Percentiles rank a stretch among this genome's conserved stretches.
Conservation (phyloP, 2,797 vertebrate genomes). For the Petrocephalus schoutedeni region DNA sequence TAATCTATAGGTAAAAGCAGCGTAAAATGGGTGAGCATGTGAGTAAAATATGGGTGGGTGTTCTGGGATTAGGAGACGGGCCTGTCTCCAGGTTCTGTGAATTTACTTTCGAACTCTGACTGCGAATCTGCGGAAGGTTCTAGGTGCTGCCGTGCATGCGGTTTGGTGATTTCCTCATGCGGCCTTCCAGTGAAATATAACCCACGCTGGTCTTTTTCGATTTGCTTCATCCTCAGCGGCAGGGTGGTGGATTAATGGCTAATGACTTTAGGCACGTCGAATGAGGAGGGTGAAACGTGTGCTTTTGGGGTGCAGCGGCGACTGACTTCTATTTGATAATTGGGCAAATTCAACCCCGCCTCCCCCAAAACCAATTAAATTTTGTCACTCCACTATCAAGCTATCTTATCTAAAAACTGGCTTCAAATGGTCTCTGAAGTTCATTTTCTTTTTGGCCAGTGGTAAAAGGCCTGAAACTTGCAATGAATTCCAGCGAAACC, state of each 20-base stretch:
- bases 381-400: not conserved
- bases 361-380: not conserved
- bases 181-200: not conserved
- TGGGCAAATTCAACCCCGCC: not conserved
- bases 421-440: not conserved
- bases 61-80: not conserved
- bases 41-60: not conserved
- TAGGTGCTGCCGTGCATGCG: not conserved
- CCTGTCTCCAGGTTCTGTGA: not conserved
- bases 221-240: not conserved
- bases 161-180: not conserved
- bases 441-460: not conserved
- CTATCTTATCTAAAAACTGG: not conserved
- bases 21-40: not conserved
- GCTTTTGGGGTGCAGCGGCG: not conserved
- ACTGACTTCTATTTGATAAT: not conserved
- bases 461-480: not conserved
- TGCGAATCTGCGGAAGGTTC: not conserved
- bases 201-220: not conserved
- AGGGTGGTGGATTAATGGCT: not conserved
- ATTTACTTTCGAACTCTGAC: not conserved
- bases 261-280: not conserved
- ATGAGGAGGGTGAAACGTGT: not conserved
- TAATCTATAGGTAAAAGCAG: not conserved
- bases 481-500: not conserved